Evolutionary conservation across 2,888 invertebrate species (phyloP), one percentile per base, ranked within the genome.

Genomic region (Miltochrista miniata): DNA sequence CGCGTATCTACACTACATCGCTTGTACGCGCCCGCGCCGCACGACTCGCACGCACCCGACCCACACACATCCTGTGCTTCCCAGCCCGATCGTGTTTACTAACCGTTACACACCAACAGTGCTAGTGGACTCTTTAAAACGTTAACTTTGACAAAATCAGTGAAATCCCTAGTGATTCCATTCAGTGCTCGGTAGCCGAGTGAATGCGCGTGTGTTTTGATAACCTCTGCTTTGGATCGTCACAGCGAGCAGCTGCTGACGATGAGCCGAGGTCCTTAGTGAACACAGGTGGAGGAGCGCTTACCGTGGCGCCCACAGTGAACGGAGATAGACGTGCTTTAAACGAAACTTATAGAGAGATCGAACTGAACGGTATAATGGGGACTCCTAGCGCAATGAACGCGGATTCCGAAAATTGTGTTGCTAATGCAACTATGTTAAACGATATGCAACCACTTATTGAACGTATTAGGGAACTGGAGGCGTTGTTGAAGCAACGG

Each of bases 201-300:
- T 95, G 94, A 94, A 96, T 96, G 96, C 96, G 96, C 94, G 95
- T 96, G 94, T 96, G 96, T 92, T 96, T 96, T 93, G 96, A 96
- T 92, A 95, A 94, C 93, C 93, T 95, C 93, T 96, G 96, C 95
- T 96, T 96, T 95, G 95, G 96, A 94, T 96, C 96, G 93, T 94
- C 94, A 94, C 95, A 95, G 93, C 94, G 95, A 85, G 93, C 94
- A 93, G 94, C 93, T 94, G 95, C 93, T 93, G 95, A 95, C 93
- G 95, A 95, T 93, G 94, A 94, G 85, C 92, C 92, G 87, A 92
- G 92, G 87, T 81, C 87, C 86, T 68, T 90, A 86, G 88, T 89
- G 79, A 82, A 86, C 64, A 83, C 87, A 76, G 87, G 88, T 73
- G 86, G 88, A 76, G 88, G 89, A 78, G 84, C 89, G 71, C 83